phyloP scores from a whole-genome alignment of 2,113 vertebrate genomes.

The Chrysochloris asiatica region DNA sequence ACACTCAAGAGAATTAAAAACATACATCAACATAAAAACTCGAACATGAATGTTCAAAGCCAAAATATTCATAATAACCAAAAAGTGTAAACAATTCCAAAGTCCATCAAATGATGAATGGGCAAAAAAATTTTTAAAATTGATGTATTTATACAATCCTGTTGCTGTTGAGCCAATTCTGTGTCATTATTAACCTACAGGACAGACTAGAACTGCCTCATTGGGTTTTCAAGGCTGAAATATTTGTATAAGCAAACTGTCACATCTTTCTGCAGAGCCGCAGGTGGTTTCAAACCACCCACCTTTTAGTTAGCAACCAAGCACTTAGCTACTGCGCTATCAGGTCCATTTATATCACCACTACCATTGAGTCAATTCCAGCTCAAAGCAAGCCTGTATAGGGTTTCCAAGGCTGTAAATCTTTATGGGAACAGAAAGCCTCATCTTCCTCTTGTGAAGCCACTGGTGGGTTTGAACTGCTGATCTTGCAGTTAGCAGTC shows the following conservation, averaged over 20 bases:
- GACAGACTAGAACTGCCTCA: not conserved
- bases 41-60: not conserved
- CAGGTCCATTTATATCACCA: no score
- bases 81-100: not conserved
- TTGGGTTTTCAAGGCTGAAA: not conserved
- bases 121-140: not conserved
- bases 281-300: no score
- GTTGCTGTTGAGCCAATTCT: not conserved
- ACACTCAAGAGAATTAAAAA: not conserved
- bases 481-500: no score
- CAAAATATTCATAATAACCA: not conserved
- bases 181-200: not conserved
- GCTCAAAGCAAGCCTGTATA: no score
- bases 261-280: not conserved
- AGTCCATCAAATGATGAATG: not conserved
- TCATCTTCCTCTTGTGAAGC: not conserved
- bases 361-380: no score
- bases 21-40: not conserved
- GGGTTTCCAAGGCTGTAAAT: no score
- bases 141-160: not conserved
- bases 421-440: no score
- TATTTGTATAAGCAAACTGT: not conserved
- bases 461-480: no score
- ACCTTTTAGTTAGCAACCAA: no score
- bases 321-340: no score